These are phyloP conservation scores for Rhinogobius similis DNA, from an alignment of 2,113 vertebrate species.

Conservation along the genomic window DNA sequence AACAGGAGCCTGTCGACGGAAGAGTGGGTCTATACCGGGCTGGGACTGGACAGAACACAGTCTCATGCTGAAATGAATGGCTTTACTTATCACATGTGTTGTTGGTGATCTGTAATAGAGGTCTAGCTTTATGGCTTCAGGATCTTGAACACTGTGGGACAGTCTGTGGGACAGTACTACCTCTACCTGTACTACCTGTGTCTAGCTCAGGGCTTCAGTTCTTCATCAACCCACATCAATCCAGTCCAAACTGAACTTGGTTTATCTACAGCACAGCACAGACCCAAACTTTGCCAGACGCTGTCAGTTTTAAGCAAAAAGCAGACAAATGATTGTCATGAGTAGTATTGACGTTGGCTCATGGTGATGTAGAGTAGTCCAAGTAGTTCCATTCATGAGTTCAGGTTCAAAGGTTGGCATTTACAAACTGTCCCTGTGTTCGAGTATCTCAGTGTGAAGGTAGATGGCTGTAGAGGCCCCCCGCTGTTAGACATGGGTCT, in stretches of 20 bases:
- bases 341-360: constrained; percentile 7
- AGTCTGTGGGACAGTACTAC: background rate
- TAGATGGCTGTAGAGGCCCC: constrained; percentile 1
- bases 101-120: background rate
- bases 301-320: constrained; percentile 12
- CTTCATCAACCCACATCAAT: background rate
- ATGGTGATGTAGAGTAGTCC: constrained; percentile 1
- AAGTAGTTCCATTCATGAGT: constrained; percentile 1
- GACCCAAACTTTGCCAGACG: background rate
- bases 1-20: background rate
- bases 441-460: background rate
- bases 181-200: background rate
- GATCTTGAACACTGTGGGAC: background rate
- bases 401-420: constrained; percentile 5
- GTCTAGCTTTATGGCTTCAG: constrained; percentile 3
- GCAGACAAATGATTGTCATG: constrained; percentile 26
- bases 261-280: background rate
- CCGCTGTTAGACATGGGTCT: constrained; percentile 90
- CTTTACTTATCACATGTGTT: background rate
- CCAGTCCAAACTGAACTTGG: background rate
- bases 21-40: background rate
- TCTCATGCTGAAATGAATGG: background rate
- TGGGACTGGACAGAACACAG: background rate
- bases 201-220: background rate
- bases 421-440: constrained; percentile 5